Percentiles rank a stretch among this genome's conserved stretches.
phyloP scores from a whole-genome alignment of 2,888 invertebrate species.

The Drosophila hamatofila region DNA sequence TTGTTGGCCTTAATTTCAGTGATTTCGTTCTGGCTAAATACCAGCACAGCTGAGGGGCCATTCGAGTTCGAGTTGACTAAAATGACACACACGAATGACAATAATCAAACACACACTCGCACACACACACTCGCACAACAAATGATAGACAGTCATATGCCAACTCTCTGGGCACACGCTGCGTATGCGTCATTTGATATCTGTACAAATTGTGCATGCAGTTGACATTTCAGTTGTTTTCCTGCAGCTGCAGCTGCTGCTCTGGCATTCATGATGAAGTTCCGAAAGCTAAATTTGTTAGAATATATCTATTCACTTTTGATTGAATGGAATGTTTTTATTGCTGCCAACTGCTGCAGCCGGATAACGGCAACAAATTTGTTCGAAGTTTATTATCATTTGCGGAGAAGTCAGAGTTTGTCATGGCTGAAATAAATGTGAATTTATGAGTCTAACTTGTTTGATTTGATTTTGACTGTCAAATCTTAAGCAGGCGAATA shows the following conservation, averaged over 20 bases:
- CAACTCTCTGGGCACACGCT: constrained; percentile 38
- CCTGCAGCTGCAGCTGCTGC: constrained; percentile 6
- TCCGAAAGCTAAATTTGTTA: constrained; percentile 6
- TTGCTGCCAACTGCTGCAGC: constrained; percentile 4
- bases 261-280: constrained; percentile 23
- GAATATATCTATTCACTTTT: constrained; percentile 16
- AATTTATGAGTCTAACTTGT: not conserved
- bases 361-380: constrained; percentile 12
- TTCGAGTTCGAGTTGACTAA: constrained; percentile 18
- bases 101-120: constrained; percentile 23
- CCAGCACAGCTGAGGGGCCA: constrained; percentile 54
- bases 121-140: not conserved
- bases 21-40: constrained; percentile 50
- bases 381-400: not conserved
- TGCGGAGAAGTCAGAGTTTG: not conserved
- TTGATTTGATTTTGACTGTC: not conserved
- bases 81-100: constrained; percentile 49
- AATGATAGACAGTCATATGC: constrained; percentile 31
- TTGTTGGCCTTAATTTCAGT: constrained; percentile 59
- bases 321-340: constrained; percentile 27
- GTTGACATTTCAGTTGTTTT: constrained; percentile 37
- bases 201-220: constrained; percentile 36
- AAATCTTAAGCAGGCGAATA: not conserved
- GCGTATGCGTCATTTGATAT: constrained; percentile 62
- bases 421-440: not conserved